Base-by-base conservation (phyloP, 2,888 invertebrate genomes). In the Sarcophaga subvicina region DNA sequence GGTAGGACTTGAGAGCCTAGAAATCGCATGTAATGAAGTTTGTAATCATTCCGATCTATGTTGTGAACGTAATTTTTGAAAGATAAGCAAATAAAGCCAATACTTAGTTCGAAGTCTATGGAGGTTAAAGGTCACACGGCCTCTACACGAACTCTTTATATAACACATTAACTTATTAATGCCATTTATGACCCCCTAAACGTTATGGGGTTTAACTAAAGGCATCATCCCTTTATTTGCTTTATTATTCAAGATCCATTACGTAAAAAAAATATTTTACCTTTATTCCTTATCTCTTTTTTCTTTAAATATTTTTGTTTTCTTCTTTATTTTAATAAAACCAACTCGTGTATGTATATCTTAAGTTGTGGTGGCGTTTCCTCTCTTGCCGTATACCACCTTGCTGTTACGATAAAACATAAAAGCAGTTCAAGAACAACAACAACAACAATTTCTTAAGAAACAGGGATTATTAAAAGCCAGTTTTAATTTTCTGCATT, bases 401-500 rank as follows among this genome's bases (percentile, higher is more conserved):
- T 59, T 72, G 22, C 59, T 25, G 22, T n/a, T 60, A 27, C 37
- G 22, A 37, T 63, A 79, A 79, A 63, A 63, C 49, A 66, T 71
- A 69, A 64, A 60, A 70, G 6, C 45, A 37, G n/a, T 20, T 12
- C 6, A 25, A 63, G 12, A 67, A 37, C 20, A 54, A 20, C 12
- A 62, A 69, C 27, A 25, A 8, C 63, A 71, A 60, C 22, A 80
- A 37, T 54, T 37, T 37, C 37, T 37, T 37, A 37, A 37, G 37
- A 22, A 45, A 66, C 71, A 67, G 70, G 62, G 83, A 83, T 92
- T 91, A 90, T 91, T 91, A 91, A 91, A 92, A 92, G 92, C 91
- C 92, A 90, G 90, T 92, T 92, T 92, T 91, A 90, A 91, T 92
- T 92, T 91, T 91, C 90, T 90, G 90, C 90, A 90, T 90, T 90